phyloP scores from a whole-genome alignment of 2,888 invertebrate genomes.

The Drosophila trichaetosa region DNA sequence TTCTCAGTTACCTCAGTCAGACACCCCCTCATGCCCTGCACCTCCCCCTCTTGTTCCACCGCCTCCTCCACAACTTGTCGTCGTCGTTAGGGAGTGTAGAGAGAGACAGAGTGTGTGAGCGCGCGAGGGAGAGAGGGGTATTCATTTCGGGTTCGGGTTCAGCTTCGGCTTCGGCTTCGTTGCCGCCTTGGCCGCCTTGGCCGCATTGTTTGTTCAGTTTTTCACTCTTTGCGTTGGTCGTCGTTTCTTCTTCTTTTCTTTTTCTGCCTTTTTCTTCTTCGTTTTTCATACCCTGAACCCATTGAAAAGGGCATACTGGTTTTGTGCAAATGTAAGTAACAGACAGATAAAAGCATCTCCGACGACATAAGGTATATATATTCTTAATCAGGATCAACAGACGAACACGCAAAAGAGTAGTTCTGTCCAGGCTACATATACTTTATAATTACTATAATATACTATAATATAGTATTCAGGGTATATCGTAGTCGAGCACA shows the following conservation, averaged over 20 bases:
- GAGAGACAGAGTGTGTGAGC: neutral
- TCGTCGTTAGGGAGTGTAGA: conserved; percentile 15
- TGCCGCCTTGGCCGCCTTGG: conserved; percentile 63
- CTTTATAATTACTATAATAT: no score
- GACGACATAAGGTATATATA: neutral
- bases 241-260: conserved; percentile 25
- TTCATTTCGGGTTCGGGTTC: conserved; percentile 5
- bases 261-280: conserved; percentile 28
- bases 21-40: neutral
- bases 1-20: conserved; percentile 24
- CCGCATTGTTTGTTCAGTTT: conserved; percentile 73
- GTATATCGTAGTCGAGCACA: neutral
- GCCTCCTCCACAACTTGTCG: conserved; percentile 40
- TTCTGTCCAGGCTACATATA: neutral
- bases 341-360: neutral
- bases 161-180: conserved; percentile 8
- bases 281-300: neutral
- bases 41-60: neutral
- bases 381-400: neutral
- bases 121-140: conserved; percentile 1
- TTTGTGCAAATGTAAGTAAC: neutral
- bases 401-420: no score
- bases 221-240: conserved; percentile 75
- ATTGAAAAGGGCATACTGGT: neutral
- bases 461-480: neutral